Evolutionary conservation across 2,888 invertebrate genomes (phyloP), one percentile per base, ranked within the genome.

Genomic region (Himalopsyche anomala): DNA sequence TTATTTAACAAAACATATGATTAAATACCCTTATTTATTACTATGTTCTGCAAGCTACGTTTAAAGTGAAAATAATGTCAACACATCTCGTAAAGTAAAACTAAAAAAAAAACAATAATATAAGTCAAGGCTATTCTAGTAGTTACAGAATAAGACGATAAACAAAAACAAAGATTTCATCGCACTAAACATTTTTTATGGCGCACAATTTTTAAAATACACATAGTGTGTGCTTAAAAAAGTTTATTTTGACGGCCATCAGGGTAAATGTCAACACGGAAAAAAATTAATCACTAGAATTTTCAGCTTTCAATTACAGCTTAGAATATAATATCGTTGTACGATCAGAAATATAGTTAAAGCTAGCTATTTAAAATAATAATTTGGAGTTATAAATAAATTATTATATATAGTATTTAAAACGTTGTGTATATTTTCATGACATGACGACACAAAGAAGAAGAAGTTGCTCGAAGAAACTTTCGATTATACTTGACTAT

Each of bases 151-250:
- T 62, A 3, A n/a, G 19, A 19, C 62, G 62, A 19, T 62, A 62
- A 62, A 62, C 62, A 62, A 62, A 62, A 62, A 28, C 62, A 62
- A 19, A 62, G 19, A 19, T 62, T 62, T 62, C 62, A 62, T 19
- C 62, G 62, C 11, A 62, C 6, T 62, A 6, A 62, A 62, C 3
- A 5, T 62, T 11, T 51, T 62, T 62, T 62, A 62, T 62, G 62
- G 19, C n/a, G 62, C 62, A 5, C 28, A 62, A 62, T 19, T 62
- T 62, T 19, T 62, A 1, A 19, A 62, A n/a, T 15, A 19, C 62
- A 45, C 45, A 11, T 45, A 19, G 62, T 62, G 28, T 56, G 19
- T 28, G 28, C 62, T 62, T 19, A 62, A 56, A 56, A 56, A 4
- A n/a, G 19, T 62, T 62, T 62, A 62, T 62, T 62, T n/a, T 15